Evolutionary conservation across 1,140 invertebrate species (phyloP), one percentile per base, ranked within the genome.

Genomic region (Asbolus verrucosus): DNA sequence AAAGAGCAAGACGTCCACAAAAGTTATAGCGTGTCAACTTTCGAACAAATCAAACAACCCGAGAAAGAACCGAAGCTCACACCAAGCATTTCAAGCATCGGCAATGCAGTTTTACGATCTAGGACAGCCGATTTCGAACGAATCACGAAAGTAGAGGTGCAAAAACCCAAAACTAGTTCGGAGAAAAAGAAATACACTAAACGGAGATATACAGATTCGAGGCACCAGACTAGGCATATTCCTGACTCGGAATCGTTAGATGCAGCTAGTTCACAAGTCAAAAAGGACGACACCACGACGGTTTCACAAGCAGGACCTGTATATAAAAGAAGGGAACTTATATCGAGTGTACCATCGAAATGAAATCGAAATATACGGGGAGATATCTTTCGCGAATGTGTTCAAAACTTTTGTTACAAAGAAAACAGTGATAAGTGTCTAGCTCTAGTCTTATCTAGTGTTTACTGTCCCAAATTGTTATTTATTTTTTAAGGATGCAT

Each of bases 321-420:
- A 1, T 94, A 92, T 85, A 94, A 94, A 80, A 84, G 92, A 38
- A 87, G 90, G 50, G 91, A 94, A 79, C 81, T 94, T 18, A 94
- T 94, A 75, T 90, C 92, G 1, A 93, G 91, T 79, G 89, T 90
- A 60, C 88, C 87, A 8, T 70, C 74, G 15, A 78, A 79, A 38
- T 80, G 66, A 71, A 14, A 30, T 36, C 36, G 15, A 61, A 6
- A 63, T 27, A 5, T 43, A 27, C 21, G 14, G 46, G 46, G 60
- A 60, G 43, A 30, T 46, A 70, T 36, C 43, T 50, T 38, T 46
- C 39, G 41, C 39, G 27, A 63, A 70, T 73, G 72, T 73, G 72
- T 73, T 73, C 72, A 67, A 59, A 46, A 69, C 19, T 60, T 46
- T 27, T 60, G 14, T 18, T 67, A 41, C 43, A 38, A 27, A 24